Conservation (phyloP, 1,140 invertebrate genomes). For the Akabosia matsudoensis region DNA sequence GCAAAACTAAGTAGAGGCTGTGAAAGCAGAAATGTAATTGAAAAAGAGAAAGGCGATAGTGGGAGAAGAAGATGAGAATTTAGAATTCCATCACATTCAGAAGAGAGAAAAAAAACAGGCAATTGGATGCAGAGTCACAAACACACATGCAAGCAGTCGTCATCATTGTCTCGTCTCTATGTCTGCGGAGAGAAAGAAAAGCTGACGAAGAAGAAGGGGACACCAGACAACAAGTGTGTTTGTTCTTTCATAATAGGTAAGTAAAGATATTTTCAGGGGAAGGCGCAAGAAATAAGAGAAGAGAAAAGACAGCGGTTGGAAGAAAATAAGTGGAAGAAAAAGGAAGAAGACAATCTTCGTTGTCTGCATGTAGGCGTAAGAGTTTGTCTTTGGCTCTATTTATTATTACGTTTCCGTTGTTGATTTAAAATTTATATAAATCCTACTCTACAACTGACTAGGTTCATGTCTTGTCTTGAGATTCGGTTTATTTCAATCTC, state of each 20-base stretch:
- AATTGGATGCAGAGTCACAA: background rate
- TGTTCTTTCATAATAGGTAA: conserved; percentile 2
- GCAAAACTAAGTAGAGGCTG: background rate
- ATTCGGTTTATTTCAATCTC: too few species aligned
- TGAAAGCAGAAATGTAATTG: background rate
- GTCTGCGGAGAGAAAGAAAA: background rate
- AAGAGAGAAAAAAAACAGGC: background rate
- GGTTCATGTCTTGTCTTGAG: too few species aligned
- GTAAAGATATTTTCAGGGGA: background rate
- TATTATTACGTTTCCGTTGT: too few species aligned
- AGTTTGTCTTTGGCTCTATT: too few species aligned
- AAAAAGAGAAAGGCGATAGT: background rate
- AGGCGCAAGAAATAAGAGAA: background rate
- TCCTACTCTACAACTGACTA: too few species aligned
- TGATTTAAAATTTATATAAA: too few species aligned
- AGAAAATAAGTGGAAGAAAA: background rate
- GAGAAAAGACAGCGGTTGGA: background rate
- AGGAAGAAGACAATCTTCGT: too few species aligned
- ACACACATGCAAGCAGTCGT: background rate
- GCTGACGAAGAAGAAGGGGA: background rate
- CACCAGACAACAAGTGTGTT: conserved; percentile 1
- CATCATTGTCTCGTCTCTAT: too few species aligned
- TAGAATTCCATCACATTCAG: background rate
- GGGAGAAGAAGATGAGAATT: background rate
- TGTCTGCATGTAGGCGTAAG: too few species aligned